Evolutionary conservation across 2,888 invertebrate species (phyloP), one percentile per base, ranked within the genome.

Genomic region (Troglohyphantes excavatus): DNA sequence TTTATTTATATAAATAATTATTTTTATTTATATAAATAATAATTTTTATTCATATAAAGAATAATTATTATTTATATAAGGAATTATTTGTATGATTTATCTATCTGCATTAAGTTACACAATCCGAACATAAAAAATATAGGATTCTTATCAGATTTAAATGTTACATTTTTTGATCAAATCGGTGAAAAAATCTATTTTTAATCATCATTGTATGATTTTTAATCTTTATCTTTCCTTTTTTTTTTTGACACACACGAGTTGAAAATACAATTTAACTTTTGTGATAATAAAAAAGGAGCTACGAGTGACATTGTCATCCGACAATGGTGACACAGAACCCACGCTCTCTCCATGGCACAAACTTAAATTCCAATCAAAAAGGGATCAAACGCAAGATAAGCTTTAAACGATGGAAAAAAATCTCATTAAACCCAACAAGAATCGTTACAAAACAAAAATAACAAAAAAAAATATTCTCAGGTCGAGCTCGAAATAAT

Each of bases 281-380:
- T 17, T 33, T 68, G 19, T 33, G 29, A 33, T 19, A 68, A 26
- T 67, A 26, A 67, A 27, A 33, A 68, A 68, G 19, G 11, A 26
- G 26, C 65, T 26, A n/a, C 11, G 19, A 33, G 19, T 13, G 17
- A 13, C 26, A 75, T 75, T 75, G 59, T 75, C 75, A n/a, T 75
- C 19, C 53, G 59, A 27, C 27, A 29, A 27, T n/a, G 21, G 75
- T 61, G 61, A 59, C 61, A 78, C n/a, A 27, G 19, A 61, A 59
- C 29, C 39, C 67, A 26, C 39, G 26, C 23, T 85, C 27, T 43
- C 43, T 46, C 39, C 72, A 63, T 79, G 63, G 26, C 46, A 72
- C 59, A 43, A 88, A 88, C 63, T 88, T 75, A 88, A 70, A 68
- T 75, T 68, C 82, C 81, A 88, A 88, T 88, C 81, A 75, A 87